Conservation (phyloP, 2,888 invertebrate species). For the Melangyna quadrimaculata region DNA sequence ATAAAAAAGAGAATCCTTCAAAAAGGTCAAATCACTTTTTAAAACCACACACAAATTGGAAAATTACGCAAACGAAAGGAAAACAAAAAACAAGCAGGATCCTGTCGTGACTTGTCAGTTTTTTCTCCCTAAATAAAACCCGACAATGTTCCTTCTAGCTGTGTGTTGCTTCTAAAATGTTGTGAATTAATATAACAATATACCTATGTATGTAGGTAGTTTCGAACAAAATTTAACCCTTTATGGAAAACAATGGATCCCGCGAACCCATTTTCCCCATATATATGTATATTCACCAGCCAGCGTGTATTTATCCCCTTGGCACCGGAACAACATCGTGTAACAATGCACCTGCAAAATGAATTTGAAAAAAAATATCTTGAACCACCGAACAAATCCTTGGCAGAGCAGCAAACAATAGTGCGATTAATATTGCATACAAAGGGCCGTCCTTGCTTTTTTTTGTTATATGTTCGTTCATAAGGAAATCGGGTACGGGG, state of each 20-base stretch:
- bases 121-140: conserved; percentile 11
- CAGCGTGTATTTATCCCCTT: conserved; percentile 61
- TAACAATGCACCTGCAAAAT: conserved; percentile 68
- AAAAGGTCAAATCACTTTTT: conserved; percentile 10
- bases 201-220: background rate
- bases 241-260: conserved; percentile 55
- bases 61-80: conserved; percentile 1
- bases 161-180: conserved; percentile 10
- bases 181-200: conserved; percentile 37
- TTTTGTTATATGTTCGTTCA: conserved; percentile 50
- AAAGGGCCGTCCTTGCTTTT: conserved; percentile 55
- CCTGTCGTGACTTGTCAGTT: conserved; percentile 58
- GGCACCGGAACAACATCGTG: conserved; percentile 66
- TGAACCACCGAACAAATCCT: conserved; percentile 64
- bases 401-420: conserved; percentile 67
- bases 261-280: conserved; percentile 20
- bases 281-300: background rate
- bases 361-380: conserved; percentile 9
- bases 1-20: background rate
- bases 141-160: background rate
- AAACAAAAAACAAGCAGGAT: background rate
- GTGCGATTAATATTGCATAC: conserved; percentile 63
- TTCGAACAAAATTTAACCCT: conserved; percentile 42
- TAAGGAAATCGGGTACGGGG: conserved; percentile 14
- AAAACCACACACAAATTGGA: conserved; percentile 6